A percentile compares a stretch with the other conserved stretches of the same genome.
phyloP scores from a whole-genome alignment of 1,140 invertebrate genomes.

The Papilio glaucus region DNA sequence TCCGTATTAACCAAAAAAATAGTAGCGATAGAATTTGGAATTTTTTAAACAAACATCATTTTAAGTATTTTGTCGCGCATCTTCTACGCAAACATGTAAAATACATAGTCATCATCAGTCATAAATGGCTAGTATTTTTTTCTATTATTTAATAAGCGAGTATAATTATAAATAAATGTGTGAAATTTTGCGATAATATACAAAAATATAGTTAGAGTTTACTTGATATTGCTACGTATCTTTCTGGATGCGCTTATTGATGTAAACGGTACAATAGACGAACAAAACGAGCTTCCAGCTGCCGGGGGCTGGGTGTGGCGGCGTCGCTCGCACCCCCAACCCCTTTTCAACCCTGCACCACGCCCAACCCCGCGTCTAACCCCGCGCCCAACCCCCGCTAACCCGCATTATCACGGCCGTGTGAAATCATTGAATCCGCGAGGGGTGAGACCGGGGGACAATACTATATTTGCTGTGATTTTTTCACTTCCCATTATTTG shows the following conservation, averaged over 20 bases:
- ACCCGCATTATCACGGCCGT: constrained; percentile 62
- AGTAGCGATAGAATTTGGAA: too few species aligned
- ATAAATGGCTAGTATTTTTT: too few species aligned
- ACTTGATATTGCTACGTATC: neutral
- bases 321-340: constrained; percentile 38
- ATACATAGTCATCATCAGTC: too few species aligned
- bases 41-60: too few species aligned
- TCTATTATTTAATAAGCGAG: too few species aligned
- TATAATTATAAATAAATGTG: too few species aligned
- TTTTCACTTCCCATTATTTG: constrained; percentile 66
- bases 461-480: constrained; percentile 69
- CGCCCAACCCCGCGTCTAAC: constrained; percentile 60
- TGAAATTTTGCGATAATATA: too few species aligned
- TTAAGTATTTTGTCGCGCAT: too few species aligned
- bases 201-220: too few species aligned
- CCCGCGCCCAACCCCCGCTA: constrained; percentile 9
- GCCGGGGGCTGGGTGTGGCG: constrained; percentile 65
- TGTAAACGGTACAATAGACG: constrained; percentile 49
- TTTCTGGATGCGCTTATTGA: constrained; percentile 47
- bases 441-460: constrained; percentile 60
- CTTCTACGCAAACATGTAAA: too few species aligned
- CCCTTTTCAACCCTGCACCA: constrained; percentile 50
- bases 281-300: constrained; percentile 65
- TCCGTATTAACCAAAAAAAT: too few species aligned
- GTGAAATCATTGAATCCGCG: constrained; percentile 63